A percentile compares a stretch with the other conserved stretches of the same genome.
These are phyloP conservation scores for Drosophila ananassae DNA, from an alignment of 1,140 invertebrate species.

Conservation along the genomic window DNA sequence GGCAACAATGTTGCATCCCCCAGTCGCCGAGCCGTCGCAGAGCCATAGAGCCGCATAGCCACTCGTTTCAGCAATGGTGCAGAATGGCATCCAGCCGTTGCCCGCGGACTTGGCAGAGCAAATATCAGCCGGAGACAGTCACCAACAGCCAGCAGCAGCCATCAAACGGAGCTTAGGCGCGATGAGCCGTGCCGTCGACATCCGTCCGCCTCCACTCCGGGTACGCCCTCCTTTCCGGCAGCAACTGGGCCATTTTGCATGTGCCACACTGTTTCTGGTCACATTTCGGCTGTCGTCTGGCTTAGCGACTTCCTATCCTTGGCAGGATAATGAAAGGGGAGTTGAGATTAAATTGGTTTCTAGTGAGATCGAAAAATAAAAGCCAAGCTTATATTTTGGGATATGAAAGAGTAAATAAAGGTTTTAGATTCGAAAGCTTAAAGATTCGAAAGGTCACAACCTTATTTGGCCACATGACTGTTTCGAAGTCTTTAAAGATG, in stretches of 20 bases:
- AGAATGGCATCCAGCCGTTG: slow-evolving; percentile 32
- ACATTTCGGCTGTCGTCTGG: slow-evolving; percentile 61
- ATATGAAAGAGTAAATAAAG: background rate
- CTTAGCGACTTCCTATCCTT: slow-evolving; percentile 44
- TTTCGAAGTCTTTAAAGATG: background rate
- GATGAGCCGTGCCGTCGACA: slow-evolving; percentile 60
- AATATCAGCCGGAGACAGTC: slow-evolving; percentile 23
- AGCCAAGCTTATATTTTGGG: background rate
- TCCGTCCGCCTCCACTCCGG: slow-evolving; percentile 15
- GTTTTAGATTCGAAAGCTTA: background rate
- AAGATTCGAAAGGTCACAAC: background rate
- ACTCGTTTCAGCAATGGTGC: slow-evolving; percentile 17
- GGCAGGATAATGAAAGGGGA: background rate
- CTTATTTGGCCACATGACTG: background rate
- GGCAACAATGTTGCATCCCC: slow-evolving; percentile 61
- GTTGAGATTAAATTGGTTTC: background rate
- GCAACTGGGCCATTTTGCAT: slow-evolving; percentile 7
- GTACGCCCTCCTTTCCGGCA: slow-evolving; percentile 7
- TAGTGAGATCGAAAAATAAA: background rate
- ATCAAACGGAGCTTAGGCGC: slow-evolving; percentile 70
- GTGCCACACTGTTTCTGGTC: slow-evolving; percentile 57
- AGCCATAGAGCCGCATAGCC: slow-evolving; percentile 9
- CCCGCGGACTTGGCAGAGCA: slow-evolving; percentile 15
- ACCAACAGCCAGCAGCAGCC: slow-evolving; percentile 33
- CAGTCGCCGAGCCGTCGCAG: slow-evolving; percentile 4